Base-by-base conservation (phyloP, 2,888 invertebrate species). In the Pilophorus perplexus region DNA sequence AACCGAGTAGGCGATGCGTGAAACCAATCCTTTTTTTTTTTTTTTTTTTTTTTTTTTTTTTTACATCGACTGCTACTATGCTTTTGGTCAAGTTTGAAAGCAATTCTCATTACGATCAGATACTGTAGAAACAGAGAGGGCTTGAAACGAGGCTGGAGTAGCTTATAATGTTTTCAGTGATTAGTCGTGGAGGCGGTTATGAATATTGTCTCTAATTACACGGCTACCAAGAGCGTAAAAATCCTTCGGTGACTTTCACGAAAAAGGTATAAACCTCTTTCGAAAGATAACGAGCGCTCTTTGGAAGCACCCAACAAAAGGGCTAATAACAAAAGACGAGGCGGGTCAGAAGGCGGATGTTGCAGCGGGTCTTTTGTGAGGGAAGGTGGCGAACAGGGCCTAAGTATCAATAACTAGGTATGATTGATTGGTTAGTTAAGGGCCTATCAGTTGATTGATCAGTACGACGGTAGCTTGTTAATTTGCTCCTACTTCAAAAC, bases 341-440 rank as follows among this genome's bases (percentile, higher is more conserved):
- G 55, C 33, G 14, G 20, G 33, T n/a, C n/a, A 28, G 62, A 46
- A 62, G 48, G 62, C 62, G 62, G 62, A 62, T 62, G 62, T 62
- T 62, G 48, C 28, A 62, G 62, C 62, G 62, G 62, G 48, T 12
- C 62, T 62, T 64, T 64, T 64, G 52, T 38, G 52, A 38, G 38
- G n/a, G 68, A 60, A 69, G 67, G 67, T 67, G 68, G 40, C 64
- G 68, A 65, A 40, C 64, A 28, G 67, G 25, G 54, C 28, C 57
- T 69, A 67, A 69, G 69, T 69, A 69, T 69, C 69, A 69, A 69
- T 69, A 69, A 69, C 68, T 64, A 64, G 57, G 22, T 28, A 62
- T 69, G 69, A 69, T 69, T 62, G 69, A 69, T 69, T 68, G 67
- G 67, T 69, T 69, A 69, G 69, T 69, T 69, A 69, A 69, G 67